Base-by-base conservation (phyloP, 2,113 vertebrate species). In the Heterotis niloticus region DNA sequence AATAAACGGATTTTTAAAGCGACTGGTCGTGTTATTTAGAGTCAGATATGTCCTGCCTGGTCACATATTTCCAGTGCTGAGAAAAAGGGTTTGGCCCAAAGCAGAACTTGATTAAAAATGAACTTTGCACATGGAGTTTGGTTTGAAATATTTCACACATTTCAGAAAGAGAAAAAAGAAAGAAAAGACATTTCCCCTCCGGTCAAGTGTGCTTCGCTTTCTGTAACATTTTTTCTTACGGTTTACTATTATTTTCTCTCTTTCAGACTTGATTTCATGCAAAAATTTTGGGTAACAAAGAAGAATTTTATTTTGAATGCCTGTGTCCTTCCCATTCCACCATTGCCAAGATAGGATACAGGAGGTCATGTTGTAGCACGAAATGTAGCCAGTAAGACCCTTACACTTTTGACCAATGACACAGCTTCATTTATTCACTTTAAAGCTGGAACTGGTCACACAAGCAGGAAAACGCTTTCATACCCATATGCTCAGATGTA, bases 71-170 rank as follows among this genome's bases (percentile, higher is more conserved):
- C 29, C 10, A 51, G 59, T 20, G 16, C 34, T 79, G 56, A 26
- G n/a, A 72, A 65, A 73, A 23, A 73, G 20, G 65, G 74, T 60
- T 56, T 52, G 51, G 60, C 69, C 68, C 54, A 24, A 52, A 64
- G 59, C 68, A 64, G 59, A 52, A 20, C 24, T 64, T 72, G 69
- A 72, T 79, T 79, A 73, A 79, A 79, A 34, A 79, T 79, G 52
- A 78, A 62, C 54, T 67, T 54, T 18, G 51, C 26, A 78, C 66
- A 29, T 34, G 66, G 60, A 78, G 66, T 78, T 70, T 77, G 34
- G 44, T 64, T 51, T 77, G 44, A 78, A 78, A 78, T 29, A 78
- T 70, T 69, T 71, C 26, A 78, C n/a, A 69, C 56, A 68, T 57
- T 78, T 78, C 54, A 54, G 24, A 68, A 44, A 44, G 3, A 44